Percentiles rank a stretch among this genome's conserved stretches.
Conservation (phyloP, 2,888 invertebrate genomes). For the Cosmia trapezina region DNA sequence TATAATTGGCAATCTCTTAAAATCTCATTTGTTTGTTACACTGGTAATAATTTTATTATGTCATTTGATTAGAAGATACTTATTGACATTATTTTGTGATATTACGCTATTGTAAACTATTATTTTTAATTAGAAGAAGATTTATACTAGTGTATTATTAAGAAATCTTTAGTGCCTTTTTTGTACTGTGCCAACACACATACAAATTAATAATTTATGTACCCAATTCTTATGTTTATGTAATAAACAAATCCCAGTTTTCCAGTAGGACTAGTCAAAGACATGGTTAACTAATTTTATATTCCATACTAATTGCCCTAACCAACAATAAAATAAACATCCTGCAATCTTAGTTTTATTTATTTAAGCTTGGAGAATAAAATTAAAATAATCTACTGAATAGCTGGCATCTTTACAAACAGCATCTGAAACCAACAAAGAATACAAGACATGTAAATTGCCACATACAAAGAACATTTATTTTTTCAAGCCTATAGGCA, state of each 20-base stretch:
- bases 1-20: neutral
- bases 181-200: conserved; percentile 1
- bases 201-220: conserved; percentile 9
- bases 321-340: conserved; percentile 56
- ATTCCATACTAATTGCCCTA: conserved; percentile 37
- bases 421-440: conserved; percentile 81
- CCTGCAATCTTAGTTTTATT: conserved; percentile 53
- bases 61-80: conserved; percentile 3
- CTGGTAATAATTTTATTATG: neutral
- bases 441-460: neutral
- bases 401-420: conserved; percentile 86
- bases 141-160: conserved; percentile 16
- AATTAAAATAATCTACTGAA: conserved; percentile 70
- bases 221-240: neutral
- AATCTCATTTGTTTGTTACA: conserved; percentile 11
- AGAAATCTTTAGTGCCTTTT: conserved; percentile 18
- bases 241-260: conserved; percentile 6
- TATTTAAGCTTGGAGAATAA: conserved; percentile 24
- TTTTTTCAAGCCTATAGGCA: neutral
- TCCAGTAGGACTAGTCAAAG: conserved; percentile 21
- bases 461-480: neutral
- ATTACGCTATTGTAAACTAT: conserved; percentile 48
- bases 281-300: conserved; percentile 28
- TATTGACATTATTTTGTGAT: conserved; percentile 56
- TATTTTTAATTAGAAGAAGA: conserved; percentile 16